Percentiles rank a stretch among this genome's conserved stretches.
Conservation (phyloP, 2,113 vertebrate species). For the Gallinago paraguaiae region DNA sequence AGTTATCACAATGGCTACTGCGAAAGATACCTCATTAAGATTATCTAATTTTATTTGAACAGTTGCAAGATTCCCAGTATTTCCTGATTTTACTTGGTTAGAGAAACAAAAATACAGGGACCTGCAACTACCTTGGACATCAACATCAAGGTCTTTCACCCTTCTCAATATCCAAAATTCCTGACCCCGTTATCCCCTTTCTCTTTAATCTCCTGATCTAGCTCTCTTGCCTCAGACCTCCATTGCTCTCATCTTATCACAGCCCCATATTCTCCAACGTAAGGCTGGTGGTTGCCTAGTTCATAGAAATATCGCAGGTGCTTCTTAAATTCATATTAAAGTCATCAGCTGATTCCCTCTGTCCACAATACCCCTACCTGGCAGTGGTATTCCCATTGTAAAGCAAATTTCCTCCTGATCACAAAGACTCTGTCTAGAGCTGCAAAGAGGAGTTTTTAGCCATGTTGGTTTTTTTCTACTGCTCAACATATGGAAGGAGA, state of each 20-base stretch:
- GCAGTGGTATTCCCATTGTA: neutral
- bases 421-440: neutral
- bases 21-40: neutral
- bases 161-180: neutral
- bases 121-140: neutral
- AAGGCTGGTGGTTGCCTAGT: neutral
- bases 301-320: neutral
- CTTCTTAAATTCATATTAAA: neutral
- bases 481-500: neutral
- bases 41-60: neutral
- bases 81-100: neutral
- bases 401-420: neutral
- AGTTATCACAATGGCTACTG: neutral
- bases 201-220: neutral
- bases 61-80: neutral
- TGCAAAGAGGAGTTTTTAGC: neutral
- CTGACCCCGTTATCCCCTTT: neutral
- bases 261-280: fast-evolving
- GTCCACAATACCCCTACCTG: neutral
- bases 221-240: neutral
- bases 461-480: fast-evolving
- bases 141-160: neutral
- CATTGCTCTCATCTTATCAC: neutral
- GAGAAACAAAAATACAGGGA: neutral
- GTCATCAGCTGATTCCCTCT: neutral